Evolutionary conservation across 1,140 invertebrate species (phyloP).

Genomic region (Tetragnatha versicolor): DNA sequence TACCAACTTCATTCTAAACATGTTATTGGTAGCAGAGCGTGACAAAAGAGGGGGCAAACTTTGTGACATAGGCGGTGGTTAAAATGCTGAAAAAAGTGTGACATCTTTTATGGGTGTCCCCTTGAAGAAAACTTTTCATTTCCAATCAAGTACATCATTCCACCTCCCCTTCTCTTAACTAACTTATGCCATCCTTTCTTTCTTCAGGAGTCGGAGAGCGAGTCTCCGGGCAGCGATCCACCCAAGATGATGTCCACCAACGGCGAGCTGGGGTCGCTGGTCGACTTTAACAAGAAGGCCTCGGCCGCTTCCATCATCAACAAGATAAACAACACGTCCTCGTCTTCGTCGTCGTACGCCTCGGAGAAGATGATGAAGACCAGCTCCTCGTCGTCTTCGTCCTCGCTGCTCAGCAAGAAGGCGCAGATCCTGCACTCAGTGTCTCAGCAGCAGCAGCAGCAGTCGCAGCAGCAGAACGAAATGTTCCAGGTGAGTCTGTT

Average conservation of each 20-base stretch:
- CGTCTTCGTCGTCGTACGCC: not conserved
- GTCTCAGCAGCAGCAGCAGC: constrained; percentile 1
- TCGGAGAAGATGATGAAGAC: constrained; percentile 47
- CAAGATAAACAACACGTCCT: constrained; percentile 44
- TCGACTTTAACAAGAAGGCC: constrained; percentile 44
- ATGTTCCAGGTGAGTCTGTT: constrained; percentile 40
- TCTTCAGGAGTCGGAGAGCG: constrained; percentile 11
- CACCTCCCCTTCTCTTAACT: too few species aligned
- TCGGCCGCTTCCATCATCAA: constrained; percentile 43
- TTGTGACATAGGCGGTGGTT: too few species aligned
- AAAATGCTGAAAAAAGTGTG: too few species aligned
- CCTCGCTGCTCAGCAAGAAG: constrained; percentile 38
- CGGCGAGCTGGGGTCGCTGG: constrained; percentile 48
- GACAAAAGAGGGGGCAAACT: too few species aligned
- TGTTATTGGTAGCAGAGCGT: too few species aligned
- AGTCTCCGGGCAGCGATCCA: not conserved
- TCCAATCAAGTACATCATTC: too few species aligned
- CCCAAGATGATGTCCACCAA: constrained; percentile 53
- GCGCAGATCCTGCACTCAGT: constrained; percentile 26
- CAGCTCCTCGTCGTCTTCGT: constrained; percentile 15
- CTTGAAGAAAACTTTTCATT: too few species aligned
- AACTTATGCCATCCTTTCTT: not conserved
- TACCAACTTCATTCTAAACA: too few species aligned
- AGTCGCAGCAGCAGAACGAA: constrained; percentile 46
- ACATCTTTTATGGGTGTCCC: too few species aligned